Conservation (phyloP, 2,888 invertebrate species). For the Drosophila nigritarsus region DNA sequence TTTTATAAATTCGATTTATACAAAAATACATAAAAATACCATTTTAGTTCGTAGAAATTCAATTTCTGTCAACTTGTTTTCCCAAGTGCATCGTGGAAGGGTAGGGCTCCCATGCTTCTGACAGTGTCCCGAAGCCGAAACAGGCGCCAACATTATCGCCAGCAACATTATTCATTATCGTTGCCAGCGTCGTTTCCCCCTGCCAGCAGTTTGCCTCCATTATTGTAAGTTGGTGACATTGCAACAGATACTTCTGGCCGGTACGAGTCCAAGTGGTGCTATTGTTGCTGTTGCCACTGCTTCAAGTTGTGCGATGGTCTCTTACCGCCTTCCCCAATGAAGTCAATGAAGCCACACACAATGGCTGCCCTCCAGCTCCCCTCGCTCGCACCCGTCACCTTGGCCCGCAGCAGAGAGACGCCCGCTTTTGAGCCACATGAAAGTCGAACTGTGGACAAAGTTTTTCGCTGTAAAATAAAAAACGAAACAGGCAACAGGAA, state of each 20-base stretch:
- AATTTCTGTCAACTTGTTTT: background rate
- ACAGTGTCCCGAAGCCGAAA: slow-evolving; percentile 42
- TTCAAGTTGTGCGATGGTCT: slow-evolving; percentile 58
- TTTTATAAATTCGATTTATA: background rate
- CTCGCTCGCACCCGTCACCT: background rate
- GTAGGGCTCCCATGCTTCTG: slow-evolving; percentile 39
- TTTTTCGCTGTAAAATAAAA: slow-evolving; percentile 56
- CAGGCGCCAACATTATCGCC: slow-evolving; percentile 73
- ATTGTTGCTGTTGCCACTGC: slow-evolving; percentile 56
- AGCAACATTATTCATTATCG: slow-evolving; percentile 75
- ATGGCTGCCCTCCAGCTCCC: background rate
- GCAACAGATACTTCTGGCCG: slow-evolving; percentile 65
- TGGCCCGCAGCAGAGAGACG: slow-evolving; percentile 31
- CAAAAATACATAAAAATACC: background rate
- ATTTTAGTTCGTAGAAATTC: background rate
- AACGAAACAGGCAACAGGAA: slow-evolving; percentile 58
- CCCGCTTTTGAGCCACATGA: slow-evolving; percentile 57
- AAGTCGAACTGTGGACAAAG: slow-evolving; percentile 68
- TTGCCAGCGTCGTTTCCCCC: slow-evolving; percentile 5
- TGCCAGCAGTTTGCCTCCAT: slow-evolving; percentile 15
- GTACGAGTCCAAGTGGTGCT: slow-evolving; percentile 45
- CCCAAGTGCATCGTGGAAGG: slow-evolving; percentile 7
- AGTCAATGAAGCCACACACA: slow-evolving; percentile 50
- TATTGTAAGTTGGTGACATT: slow-evolving; percentile 71
- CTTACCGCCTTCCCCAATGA: slow-evolving; percentile 13